phyloP scores from a whole-genome alignment of 2,888 invertebrate species.

The Lacanobia oleracea region DNA sequence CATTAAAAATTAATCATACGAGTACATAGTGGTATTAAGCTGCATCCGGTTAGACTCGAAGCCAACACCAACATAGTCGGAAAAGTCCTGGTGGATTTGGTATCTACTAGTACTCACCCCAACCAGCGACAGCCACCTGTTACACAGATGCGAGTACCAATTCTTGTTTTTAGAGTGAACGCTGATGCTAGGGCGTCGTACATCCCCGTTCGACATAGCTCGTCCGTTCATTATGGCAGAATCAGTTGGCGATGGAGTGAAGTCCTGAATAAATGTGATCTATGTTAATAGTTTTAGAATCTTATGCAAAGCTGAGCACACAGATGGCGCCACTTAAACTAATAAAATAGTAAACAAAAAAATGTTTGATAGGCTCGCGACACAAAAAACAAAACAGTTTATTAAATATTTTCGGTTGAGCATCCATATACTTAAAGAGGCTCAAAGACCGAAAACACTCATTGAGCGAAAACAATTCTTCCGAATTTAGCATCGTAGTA shows the following conservation, averaged over 20 bases:
- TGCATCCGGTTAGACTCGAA: background rate
- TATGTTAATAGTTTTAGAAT: no score
- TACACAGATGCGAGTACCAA: slow-evolving; percentile 98
- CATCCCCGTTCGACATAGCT: slow-evolving; percentile 75
- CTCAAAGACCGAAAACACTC: no score
- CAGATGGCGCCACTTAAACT: background rate
- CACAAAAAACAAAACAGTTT: background rate
- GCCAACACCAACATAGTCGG: background rate
- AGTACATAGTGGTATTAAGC: background rate
- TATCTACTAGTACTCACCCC: slow-evolving; percentile 92
- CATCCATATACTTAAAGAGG: background rate
- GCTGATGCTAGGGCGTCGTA: slow-evolving; percentile 90
- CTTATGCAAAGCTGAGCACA: background rate
- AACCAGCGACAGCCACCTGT: slow-evolving; percentile 97
- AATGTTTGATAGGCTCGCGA: background rate
- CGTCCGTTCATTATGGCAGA: slow-evolving; percentile 85
- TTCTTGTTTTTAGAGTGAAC: slow-evolving; percentile 97
- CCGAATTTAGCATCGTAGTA: background rate
- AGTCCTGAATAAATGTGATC: slow-evolving; percentile 75
- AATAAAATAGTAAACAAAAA: background rate
- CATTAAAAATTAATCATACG: no score
- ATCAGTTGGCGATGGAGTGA: slow-evolving; percentile 87
- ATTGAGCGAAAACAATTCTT: background rate
- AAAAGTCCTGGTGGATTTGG: background rate
- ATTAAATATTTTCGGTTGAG: background rate